phyloP scores from a whole-genome alignment of 2,113 vertebrate species.

The Crotalus tigris region DNA sequence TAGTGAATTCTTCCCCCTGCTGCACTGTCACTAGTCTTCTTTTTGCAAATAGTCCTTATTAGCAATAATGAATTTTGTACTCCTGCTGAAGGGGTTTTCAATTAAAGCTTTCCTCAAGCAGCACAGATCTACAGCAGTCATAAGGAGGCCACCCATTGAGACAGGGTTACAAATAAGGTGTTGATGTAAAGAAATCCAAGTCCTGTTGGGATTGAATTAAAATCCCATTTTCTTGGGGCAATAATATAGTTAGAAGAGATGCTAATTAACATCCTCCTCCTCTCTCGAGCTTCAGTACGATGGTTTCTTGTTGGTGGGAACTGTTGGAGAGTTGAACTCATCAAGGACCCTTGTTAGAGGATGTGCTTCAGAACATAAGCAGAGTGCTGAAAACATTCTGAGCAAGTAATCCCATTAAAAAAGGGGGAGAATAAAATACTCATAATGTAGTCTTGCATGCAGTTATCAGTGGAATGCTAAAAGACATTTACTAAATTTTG shows the following conservation, averaged over 20 bases:
- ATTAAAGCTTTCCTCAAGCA: neutral
- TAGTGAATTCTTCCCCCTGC: neutral
- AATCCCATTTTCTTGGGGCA: constrained; percentile 26
- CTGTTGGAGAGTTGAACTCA: neutral
- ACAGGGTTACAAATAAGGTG: neutral
- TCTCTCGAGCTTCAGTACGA: neutral
- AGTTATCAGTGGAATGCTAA: neutral
- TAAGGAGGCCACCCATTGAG: neutral
- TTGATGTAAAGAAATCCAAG: neutral
- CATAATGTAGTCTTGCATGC: neutral
- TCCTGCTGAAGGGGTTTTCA: constrained; percentile 1
- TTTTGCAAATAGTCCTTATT: neutral
- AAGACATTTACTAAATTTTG: neutral
- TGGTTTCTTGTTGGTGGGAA: neutral
- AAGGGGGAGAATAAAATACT: neutral
- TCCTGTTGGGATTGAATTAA: constrained; percentile 32
- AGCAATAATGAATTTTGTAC: constrained; percentile 17
- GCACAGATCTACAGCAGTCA: neutral
- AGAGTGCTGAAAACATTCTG: neutral
- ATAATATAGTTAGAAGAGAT: neutral
- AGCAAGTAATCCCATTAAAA: neutral
- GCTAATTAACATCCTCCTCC: constrained; percentile 21
- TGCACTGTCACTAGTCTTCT: neutral
- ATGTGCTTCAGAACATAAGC: neutral
- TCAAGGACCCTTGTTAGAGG: neutral